Percentiles rank a stretch among this genome's conserved stretches.
Conservation (phyloP, 1,140 invertebrate species). For the Aphaenogaster ashmeadi region DNA sequence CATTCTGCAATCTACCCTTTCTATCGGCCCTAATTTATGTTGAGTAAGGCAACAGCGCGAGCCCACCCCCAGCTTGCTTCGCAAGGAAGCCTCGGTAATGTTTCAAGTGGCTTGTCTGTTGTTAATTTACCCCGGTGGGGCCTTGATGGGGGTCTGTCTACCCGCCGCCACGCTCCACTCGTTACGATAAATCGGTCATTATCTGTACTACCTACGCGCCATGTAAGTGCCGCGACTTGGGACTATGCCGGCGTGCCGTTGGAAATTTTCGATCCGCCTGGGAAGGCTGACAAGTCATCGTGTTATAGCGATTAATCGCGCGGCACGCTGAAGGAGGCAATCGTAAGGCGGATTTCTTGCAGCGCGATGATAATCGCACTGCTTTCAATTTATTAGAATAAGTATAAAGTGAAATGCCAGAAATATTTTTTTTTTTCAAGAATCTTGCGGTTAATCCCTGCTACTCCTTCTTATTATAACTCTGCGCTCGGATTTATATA, state of each 20-base stretch:
- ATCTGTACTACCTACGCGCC: constrained; percentile 70
- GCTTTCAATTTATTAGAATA: neutral
- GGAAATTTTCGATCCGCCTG: constrained; percentile 46
- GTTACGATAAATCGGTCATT: constrained; percentile 85
- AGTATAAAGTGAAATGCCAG: neutral
- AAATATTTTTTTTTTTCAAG: neutral
- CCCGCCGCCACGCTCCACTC: constrained; percentile 79
- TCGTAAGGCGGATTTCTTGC: constrained; percentile 1
- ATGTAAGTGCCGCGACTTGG: constrained; percentile 42
- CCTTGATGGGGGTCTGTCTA: constrained; percentile 84
- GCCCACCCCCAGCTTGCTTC: constrained; percentile 80
- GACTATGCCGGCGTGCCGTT: constrained; percentile 30
- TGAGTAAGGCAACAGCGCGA: constrained; percentile 83
- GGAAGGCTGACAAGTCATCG: constrained; percentile 25
- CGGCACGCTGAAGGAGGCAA: neutral
- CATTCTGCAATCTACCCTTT: constrained; percentile 87
- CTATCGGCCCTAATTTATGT: constrained; percentile 87
- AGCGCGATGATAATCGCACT: neutral
- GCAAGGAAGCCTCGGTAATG: constrained; percentile 85
- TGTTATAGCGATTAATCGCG: constrained; percentile 15
- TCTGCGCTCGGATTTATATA: neutral
- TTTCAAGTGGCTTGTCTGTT: constrained; percentile 87
- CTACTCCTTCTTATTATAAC: neutral
- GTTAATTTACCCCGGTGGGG: constrained; percentile 85
- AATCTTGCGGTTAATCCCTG: neutral